Percentiles rank a stretch among this genome's conserved stretches.
Evolutionary conservation across 2,888 invertebrate genomes (phyloP).

Genomic region (Brenthis daphne): DNA sequence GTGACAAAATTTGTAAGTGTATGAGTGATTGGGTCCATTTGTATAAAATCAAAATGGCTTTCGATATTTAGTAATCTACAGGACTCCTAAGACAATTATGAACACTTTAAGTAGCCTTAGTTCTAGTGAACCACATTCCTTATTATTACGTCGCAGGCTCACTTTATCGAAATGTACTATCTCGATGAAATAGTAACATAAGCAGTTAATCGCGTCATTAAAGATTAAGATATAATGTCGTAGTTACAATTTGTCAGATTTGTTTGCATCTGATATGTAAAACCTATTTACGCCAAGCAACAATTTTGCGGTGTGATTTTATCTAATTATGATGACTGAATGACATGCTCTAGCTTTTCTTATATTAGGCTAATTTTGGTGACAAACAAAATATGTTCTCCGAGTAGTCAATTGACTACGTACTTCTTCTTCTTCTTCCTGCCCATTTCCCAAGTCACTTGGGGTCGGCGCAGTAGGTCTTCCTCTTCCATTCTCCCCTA

Average conservation of each 20-base stretch:
- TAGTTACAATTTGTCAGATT: constrained; percentile 28
- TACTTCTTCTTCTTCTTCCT: no score
- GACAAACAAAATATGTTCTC: no score
- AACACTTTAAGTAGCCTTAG: not conserved
- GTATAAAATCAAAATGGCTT: no score
- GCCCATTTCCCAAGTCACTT: no score
- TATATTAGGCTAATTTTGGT: no score
- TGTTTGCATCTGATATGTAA: constrained; percentile 13
- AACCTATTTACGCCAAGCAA: constrained; percentile 19
- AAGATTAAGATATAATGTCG: constrained; percentile 26
- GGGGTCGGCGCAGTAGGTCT: no score
- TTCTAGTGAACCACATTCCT: constrained; percentile 22
- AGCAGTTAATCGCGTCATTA: constrained; percentile 26
- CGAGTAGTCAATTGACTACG: no score
- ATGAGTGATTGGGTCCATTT: no score
- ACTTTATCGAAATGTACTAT: constrained; percentile 18
- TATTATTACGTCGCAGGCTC: constrained; percentile 4
- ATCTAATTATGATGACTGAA: not conserved
- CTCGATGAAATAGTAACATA: constrained; percentile 41
- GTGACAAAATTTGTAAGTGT: no score
- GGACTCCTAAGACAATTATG: not conserved
- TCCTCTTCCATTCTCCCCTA: no score
- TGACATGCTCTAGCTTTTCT: not conserved
- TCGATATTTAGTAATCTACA: no score
- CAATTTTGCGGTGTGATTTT: not conserved